Evolutionary conservation across 1,140 invertebrate species (phyloP).

Genomic region (Sitobion miscanthi): DNA sequence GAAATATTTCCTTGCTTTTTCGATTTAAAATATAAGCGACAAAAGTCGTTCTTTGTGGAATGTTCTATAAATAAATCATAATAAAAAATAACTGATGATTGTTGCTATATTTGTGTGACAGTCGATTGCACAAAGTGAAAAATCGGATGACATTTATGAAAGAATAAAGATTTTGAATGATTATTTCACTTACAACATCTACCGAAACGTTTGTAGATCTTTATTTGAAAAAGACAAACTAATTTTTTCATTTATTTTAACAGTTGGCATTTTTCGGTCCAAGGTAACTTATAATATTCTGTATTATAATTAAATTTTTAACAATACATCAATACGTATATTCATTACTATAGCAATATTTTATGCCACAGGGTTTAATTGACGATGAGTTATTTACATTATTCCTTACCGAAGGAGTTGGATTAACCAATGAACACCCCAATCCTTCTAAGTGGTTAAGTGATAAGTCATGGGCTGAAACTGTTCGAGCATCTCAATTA

Average conservation of each 20-base stretch:
- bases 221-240: constrained; percentile 95
- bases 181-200: constrained; percentile 87
- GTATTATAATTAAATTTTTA: neutral
- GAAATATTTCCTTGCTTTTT: too few species aligned
- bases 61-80: too few species aligned
- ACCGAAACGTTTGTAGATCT: constrained; percentile 88
- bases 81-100: too few species aligned
- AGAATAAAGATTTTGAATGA: constrained; percentile 76
- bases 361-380: constrained; percentile 64
- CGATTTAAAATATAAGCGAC: too few species aligned
- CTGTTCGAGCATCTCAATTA: constrained; percentile 73
- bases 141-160: constrained; percentile 70
- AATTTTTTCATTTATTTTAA: constrained; percentile 89
- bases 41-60: too few species aligned
- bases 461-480: constrained; percentile 84
- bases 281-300: constrained; percentile 59
- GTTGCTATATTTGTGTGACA: constrained; percentile 62
- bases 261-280: constrained; percentile 64
- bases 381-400: constrained; percentile 80
- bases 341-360: neutral
- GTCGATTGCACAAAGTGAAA: constrained; percentile 74
- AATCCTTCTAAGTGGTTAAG: constrained; percentile 84
- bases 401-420: constrained; percentile 84
- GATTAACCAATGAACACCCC: constrained; percentile 75
- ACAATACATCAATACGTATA: neutral